phyloP scores from a whole-genome alignment of 2,113 vertebrate genomes.

The Odobenus rosmarus region DNA sequence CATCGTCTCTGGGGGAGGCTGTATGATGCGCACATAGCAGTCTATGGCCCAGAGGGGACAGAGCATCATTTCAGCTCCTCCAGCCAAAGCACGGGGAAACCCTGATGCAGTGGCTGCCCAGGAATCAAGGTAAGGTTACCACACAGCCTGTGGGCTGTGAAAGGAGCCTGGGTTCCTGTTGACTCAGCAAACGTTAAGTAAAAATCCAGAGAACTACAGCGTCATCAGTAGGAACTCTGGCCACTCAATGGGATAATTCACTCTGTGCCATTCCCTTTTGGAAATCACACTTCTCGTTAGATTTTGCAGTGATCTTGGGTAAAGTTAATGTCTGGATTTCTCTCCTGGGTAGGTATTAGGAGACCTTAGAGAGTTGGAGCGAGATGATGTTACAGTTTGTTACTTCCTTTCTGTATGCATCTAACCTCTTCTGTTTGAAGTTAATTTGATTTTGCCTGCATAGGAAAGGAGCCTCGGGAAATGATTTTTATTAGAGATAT shows the following conservation, averaged over 20 bases:
- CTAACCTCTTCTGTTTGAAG: slow-evolving; percentile 61
- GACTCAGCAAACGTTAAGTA: neutral
- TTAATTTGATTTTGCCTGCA: slow-evolving; percentile 76
- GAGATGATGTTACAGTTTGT: slow-evolving; percentile 55
- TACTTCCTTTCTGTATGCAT: slow-evolving; percentile 54
- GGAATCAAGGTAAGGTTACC: neutral
- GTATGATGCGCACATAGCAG: neutral
- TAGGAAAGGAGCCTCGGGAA: slow-evolving; percentile 41
- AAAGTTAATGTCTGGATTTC: slow-evolving; percentile 63
- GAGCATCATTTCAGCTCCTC: neutral
- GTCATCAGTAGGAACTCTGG: neutral
- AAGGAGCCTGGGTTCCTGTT: neutral
- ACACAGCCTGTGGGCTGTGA: neutral
- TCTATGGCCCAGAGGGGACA: neutral
- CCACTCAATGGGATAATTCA: neutral
- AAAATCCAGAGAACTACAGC: neutral
- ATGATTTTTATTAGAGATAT: slow-evolving; percentile 73
- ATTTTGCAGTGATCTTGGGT: slow-evolving; percentile 42
- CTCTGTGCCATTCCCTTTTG: neutral
- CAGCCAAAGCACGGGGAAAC: neutral
- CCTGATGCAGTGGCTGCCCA: neutral
- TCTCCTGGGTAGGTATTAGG: slow-evolving; percentile 35
- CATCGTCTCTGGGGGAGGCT: neutral
- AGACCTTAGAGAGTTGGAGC: neutral
- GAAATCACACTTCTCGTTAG: neutral